These are phyloP conservation scores for Folsomia candida DNA, from an alignment of 2,888 invertebrate species.

Conservation along the genomic window DNA sequence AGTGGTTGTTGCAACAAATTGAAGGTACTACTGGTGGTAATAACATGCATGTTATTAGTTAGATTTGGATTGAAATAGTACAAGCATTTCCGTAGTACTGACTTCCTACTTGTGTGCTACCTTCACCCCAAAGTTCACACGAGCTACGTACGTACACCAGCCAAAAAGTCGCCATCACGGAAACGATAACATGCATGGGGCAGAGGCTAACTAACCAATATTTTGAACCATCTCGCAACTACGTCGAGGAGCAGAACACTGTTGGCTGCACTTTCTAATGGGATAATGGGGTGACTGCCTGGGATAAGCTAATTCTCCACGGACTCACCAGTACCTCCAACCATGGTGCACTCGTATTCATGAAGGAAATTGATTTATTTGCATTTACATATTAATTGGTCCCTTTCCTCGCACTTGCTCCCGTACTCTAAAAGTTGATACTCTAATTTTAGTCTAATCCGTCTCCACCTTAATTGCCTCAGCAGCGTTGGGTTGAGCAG, in stretches of 20 bases:
- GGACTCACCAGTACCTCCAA: not conserved
- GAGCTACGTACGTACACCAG: not conserved
- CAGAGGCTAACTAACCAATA: not conserved
- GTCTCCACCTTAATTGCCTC: not conserved
- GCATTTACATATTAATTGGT: slow-evolving; percentile 36
- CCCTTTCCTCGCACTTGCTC: slow-evolving; percentile 7
- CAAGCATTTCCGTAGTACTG: too few species aligned
- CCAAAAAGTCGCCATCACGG: not conserved
- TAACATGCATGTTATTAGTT: too few species aligned
- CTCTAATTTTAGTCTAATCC: not conserved
- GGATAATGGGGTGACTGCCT: slow-evolving; percentile 10
- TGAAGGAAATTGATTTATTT: slow-evolving; percentile 36
- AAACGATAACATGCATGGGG: not conserved
- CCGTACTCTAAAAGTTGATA: not conserved
- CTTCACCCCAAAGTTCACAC: too few species aligned
- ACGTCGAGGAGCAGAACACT: too few species aligned
- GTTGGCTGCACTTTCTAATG: not conserved
- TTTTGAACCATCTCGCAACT: not conserved
- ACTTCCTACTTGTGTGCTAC: too few species aligned
- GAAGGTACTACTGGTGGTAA: too few species aligned
- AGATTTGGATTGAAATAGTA: too few species aligned
- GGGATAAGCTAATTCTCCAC: slow-evolving; percentile 8
- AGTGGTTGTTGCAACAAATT: too few species aligned
- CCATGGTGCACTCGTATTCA: not conserved
- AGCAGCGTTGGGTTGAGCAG: too few species aligned